Percentiles rank a stretch among this genome's conserved stretches.
Conservation (phyloP, 2,797 vertebrate species). For the Gallirallus australis region DNA sequence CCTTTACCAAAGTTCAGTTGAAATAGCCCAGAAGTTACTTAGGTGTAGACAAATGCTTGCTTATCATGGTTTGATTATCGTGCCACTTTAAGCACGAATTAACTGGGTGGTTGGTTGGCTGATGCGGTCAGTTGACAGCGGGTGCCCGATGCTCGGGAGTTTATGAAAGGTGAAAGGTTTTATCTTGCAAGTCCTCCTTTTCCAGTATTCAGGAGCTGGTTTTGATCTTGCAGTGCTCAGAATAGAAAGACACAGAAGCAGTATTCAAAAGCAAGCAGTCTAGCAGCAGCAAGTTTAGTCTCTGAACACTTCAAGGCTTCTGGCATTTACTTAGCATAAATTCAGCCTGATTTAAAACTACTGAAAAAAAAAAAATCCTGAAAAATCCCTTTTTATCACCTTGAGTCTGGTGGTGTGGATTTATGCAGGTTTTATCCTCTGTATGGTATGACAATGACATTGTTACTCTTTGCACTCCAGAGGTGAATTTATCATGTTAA, state of each 20-base stretch:
- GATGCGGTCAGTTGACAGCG: background rate
- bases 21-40: background rate
- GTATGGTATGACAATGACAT: background rate
- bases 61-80: background rate
- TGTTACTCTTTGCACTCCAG: background rate
- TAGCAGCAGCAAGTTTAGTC: background rate
- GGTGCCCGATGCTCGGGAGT: background rate
- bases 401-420: background rate
- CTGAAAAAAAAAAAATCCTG: background rate
- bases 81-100: background rate
- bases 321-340: background rate
- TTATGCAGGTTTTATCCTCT: background rate
- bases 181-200: background rate
- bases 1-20: background rate
- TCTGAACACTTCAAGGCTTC: background rate
- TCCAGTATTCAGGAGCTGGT: background rate
- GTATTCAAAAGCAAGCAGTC: background rate
- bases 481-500: background rate
- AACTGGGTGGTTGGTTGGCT: background rate
- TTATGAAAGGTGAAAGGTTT: background rate
- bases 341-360: background rate
- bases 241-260: background rate
- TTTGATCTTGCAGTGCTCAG: fast-evolving
- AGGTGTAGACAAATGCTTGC: background rate
- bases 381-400: background rate